A percentile compares a stretch with the other conserved stretches of the same genome.
Conservation (phyloP, 2,113 vertebrate species). For the Hipposideros armiger region DNA sequence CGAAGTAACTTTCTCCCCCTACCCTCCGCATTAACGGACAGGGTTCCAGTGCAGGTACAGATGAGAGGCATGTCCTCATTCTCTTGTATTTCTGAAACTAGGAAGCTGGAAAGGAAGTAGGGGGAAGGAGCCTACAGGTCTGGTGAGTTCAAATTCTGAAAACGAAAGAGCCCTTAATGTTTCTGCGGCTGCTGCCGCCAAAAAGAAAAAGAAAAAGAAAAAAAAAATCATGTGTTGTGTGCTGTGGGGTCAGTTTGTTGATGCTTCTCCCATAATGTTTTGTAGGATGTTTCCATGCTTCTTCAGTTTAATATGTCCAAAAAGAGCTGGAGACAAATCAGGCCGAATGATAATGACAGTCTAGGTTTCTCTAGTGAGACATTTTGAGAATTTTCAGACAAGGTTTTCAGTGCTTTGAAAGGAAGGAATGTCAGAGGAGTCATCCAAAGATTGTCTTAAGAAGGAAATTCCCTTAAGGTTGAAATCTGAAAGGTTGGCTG, state of each 20-base stretch:
- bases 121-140: neutral
- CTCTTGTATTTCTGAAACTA: slow-evolving; percentile 51
- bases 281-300: slow-evolving; percentile 84
- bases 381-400: slow-evolving; percentile 72
- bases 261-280: slow-evolving; percentile 82
- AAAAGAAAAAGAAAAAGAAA: neutral
- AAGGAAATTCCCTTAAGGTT: slow-evolving; percentile 47
- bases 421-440: slow-evolving; percentile 33
- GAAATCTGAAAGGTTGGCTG: neutral
- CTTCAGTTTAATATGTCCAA: slow-evolving; percentile 56
- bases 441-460: neutral
- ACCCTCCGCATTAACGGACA: slow-evolving; percentile 44
- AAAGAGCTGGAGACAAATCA: slow-evolving; percentile 60
- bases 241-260: slow-evolving; percentile 62
- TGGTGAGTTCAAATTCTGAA: slow-evolving; percentile 54
- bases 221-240: neutral
- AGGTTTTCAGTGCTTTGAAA: slow-evolving; percentile 66
- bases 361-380: slow-evolving; percentile 75
- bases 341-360: slow-evolving; percentile 60
- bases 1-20: slow-evolving; percentile 76
- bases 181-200: neutral
- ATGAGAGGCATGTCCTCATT: slow-evolving; percentile 19
- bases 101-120: neutral
- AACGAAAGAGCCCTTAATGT: neutral
- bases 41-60: slow-evolving; percentile 42